Evolutionary conservation across 2,888 invertebrate genomes (phyloP), one percentile per base, ranked within the genome.

Genomic region (Hemicrepidius hirtus): DNA sequence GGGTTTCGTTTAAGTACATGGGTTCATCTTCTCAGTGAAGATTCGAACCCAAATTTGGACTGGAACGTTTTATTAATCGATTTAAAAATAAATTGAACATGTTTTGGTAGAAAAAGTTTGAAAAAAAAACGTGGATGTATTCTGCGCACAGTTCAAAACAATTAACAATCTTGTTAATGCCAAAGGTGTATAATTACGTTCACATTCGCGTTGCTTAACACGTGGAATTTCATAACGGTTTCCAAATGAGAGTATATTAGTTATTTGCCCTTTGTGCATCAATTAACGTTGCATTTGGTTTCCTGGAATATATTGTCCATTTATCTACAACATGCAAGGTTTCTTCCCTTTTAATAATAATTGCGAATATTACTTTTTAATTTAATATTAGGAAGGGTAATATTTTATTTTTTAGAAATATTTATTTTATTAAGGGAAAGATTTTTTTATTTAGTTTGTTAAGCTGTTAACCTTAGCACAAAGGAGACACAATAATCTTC

Each of bases 181-280:
- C 4, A 21, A 16, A 59, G 10, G 4, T 32, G 21, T 35, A 66
- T 60, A 71, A 71, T 71, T 60, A 49, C 53, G 7, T 63, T 53
- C 35, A 41, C 13, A 32, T 71, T 13, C 71, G 66, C 71, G 66
- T 71, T 62, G 41, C 66, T 71, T 71, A 71, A 49, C 65, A 67
- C 60, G 28, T 18, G 66, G 71, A 71, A 71, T 71, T 71, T 71
- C 71, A 71, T 67, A 71, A 71, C 66, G 53, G 13, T 60, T 7
- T 49, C 46, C 20, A 60, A 65, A 71, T 66, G 13, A 66, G 65
- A 50, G 10, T 20, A 50, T 64, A 64, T 64, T 66, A 41, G 35
- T 20, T 66, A 41, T 7, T 55, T 64, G 40, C 57, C 24, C 57
- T 55, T 18, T 57, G 10, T 57, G 57, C 32, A 57, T 7, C 57